phyloP scores from a whole-genome alignment of 2,113 vertebrate species.

The Muntiacus muntjak region DNA sequence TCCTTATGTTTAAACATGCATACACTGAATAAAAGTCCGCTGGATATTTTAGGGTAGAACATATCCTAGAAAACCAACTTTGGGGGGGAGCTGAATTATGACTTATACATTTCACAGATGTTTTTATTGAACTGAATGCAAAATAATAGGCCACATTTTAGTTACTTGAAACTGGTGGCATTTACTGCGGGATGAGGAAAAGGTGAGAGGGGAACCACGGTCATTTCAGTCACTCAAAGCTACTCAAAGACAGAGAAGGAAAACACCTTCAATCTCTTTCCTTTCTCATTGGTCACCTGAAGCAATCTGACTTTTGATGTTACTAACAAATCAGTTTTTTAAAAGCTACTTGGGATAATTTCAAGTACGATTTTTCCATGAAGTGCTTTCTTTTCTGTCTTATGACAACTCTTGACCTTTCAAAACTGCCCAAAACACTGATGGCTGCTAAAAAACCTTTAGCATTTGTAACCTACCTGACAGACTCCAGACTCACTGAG shows the following conservation, averaged over 20 bases:
- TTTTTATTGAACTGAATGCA: background rate
- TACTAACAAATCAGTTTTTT: background rate
- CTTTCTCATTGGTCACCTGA: background rate
- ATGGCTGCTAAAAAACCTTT: conserved; percentile 47
- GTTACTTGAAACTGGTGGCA: background rate
- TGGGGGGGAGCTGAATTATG: background rate
- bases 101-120: conserved; percentile 31
- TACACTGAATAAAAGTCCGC: background rate
- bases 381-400: conserved; percentile 70
- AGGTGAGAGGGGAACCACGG: background rate
- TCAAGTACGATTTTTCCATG: conserved; percentile 70
- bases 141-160: conserved; percentile 17
- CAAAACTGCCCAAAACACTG: conserved; percentile 58
- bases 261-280: background rate
- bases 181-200: background rate
- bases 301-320: background rate
- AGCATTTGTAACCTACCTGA: conserved; percentile 41
- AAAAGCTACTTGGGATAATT: conserved; percentile 68
- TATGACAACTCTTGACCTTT: conserved; percentile 74
- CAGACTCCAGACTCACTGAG: conserved; percentile 40
- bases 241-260: background rate
- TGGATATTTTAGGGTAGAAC: conserved; percentile 22
- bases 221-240: conserved; percentile 14
- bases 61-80: conserved; percentile 10
- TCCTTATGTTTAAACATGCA: background rate